phyloP scores from a whole-genome alignment of 1,140 invertebrate genomes.

The Hydropsyche tenuis region DNA sequence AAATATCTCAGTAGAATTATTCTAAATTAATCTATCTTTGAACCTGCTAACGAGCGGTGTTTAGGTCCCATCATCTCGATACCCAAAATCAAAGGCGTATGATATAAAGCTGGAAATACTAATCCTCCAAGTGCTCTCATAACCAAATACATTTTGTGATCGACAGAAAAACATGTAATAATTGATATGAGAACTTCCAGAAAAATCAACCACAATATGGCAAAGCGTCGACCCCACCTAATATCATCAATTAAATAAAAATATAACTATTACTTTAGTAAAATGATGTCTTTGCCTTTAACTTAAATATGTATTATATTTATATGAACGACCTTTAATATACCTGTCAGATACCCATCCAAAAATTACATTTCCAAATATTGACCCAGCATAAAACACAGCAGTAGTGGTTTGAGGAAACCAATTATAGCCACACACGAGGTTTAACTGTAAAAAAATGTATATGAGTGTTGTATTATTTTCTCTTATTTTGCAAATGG shows the following conservation, averaged over 20 bases:
- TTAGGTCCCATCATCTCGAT: conserved; percentile 73
- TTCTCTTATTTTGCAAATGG: background rate
- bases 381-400: conserved; percentile 72
- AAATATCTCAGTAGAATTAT: background rate
- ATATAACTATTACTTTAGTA: no score
- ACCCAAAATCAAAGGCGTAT: conserved; percentile 73
- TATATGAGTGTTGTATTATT: no score
- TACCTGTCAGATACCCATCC: conserved; percentile 72
- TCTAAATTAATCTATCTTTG: background rate
- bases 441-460: conserved; percentile 64
- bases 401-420: conserved; percentile 70
- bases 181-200: conserved; percentile 73
- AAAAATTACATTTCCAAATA: conserved; percentile 75
- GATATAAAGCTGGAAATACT: conserved; percentile 75
- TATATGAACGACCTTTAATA: conserved; percentile 37
- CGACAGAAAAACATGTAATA: conserved; percentile 71
- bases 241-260: conserved; percentile 30
- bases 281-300: background rate
- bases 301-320: background rate
- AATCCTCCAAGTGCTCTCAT: conserved; percentile 71
- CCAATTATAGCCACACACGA: conserved; percentile 73
- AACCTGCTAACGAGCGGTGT: conserved; percentile 70
- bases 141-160: conserved; percentile 70
- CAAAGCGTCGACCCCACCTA: conserved; percentile 72
- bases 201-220: conserved; percentile 72